Base-by-base conservation (phyloP, 2,113 vertebrate genomes). In the Eublepharis macularius region DNA sequence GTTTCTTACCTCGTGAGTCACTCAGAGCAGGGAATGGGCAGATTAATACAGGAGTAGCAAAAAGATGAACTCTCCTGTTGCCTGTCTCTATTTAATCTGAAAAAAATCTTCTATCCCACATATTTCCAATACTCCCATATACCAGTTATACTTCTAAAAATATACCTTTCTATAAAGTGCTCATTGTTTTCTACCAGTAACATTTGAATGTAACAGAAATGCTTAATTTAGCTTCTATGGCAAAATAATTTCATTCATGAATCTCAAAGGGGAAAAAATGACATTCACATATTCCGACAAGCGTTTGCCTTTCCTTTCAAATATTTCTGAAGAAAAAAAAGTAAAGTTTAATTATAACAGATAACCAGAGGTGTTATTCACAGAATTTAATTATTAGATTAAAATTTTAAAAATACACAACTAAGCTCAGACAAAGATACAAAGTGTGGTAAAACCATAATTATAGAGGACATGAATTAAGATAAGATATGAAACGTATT, bases 361-460 rank as follows among this genome's bases (percentile, higher is more conserved):
- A 96, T 95, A 96, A 95, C 93, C 91, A 93, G 90, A 95, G 93
- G 87, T 96, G 93, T 92, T 96, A 94, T 2, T 72, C 90, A 91
- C 83, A 84, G 94, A 96, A 96, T 95, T 95, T 89, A 96, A 96
- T 96, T 95, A 92, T 95, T 96, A 95, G 94, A 97, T 96, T 96
- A 94, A 95, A 94, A 95, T 95, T 95, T 76, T 92, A 81, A 95
- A 93, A 95, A 93, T 92, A 88, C 91, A 94, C 87, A 88, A 85
- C 90, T 84, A 51, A 91, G 79, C 82, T 90, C 83, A 93, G 92
- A 90, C 91, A 94, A 91, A 89, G 87, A 89, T 91, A 94, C 93
- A 91, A 87, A 92, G 65, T 90, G 84, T 65, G 83, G 94, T 92
- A 88, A 96, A 96, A 95, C 91, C 89, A 92, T 93, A 96, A 96